A percentile compares a stretch with the other conserved stretches of the same genome.
phyloP scores from a whole-genome alignment of 2,797 vertebrate species.

The Onychomys leucogaster region DNA sequence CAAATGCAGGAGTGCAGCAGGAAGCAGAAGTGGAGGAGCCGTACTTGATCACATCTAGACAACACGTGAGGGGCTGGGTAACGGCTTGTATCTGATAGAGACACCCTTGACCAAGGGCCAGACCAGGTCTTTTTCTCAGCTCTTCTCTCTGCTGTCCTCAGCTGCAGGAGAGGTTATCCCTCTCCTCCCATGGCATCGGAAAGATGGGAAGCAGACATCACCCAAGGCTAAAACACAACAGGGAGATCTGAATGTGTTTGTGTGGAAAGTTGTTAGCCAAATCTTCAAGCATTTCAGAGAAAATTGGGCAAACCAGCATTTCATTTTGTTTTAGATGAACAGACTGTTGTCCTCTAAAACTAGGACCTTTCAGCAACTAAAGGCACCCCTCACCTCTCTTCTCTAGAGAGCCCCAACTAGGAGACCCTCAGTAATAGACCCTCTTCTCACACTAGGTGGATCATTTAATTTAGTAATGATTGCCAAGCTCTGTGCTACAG shows the following conservation, averaged over 20 bases:
- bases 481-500: background rate
- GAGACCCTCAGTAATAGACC: background rate
- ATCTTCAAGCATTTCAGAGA: constrained; percentile 15
- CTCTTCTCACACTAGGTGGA: background rate
- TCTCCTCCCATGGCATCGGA: background rate
- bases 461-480: background rate
- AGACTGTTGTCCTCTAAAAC: background rate
- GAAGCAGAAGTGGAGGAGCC: background rate
- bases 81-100: background rate
- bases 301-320: background rate
- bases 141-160: background rate
- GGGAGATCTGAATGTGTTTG: background rate
- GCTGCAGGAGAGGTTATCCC: background rate
- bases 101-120: background rate
- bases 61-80: accelerated
- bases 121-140: background rate
- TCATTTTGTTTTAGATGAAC: background rate
- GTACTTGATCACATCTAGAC: background rate
- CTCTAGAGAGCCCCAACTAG: background rate
- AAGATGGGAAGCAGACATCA: background rate
- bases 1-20: accelerated
- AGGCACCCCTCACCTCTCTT: too few species aligned
- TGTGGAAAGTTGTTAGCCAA: background rate
- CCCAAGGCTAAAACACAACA: background rate
- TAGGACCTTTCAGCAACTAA: background rate